Percentiles rank a stretch among this genome's conserved stretches.
phyloP scores from a whole-genome alignment of 92 coral and sea anemone species.

The Chrysogorgia sp. region DNA sequence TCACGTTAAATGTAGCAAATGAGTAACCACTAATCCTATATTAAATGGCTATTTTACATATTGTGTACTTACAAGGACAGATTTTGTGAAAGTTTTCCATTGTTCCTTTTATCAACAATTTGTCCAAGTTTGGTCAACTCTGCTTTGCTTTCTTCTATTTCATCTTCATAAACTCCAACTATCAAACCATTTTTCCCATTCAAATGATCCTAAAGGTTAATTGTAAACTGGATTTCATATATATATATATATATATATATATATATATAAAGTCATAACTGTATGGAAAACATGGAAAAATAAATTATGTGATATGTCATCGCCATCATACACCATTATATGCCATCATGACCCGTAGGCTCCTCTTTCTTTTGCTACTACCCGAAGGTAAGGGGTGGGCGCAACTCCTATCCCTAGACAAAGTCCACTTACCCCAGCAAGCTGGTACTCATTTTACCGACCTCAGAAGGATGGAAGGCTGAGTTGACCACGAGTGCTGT shows the following conservation, averaged over 20 bases:
- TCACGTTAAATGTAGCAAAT: neutral
- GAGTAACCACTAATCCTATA: neutral
- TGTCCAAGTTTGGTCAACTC: constrained; percentile 72
- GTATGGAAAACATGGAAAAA: no score
- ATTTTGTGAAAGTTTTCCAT: constrained; percentile 79
- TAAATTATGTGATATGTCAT: no score
- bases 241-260: neutral
- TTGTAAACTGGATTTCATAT: neutral
- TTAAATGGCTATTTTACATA: neutral
- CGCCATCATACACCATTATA: no score
- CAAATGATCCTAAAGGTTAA: neutral
- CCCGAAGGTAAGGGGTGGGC: no score
- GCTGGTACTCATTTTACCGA: no score
- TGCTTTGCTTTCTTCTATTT: constrained; percentile 1
- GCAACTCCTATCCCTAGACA: no score
- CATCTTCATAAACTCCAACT: constrained; percentile 42
- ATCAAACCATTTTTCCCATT: neutral
- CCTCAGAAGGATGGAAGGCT: no score
- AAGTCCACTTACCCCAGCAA: no score
- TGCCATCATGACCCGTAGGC: no score
- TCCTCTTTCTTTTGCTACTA: no score
- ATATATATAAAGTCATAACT: no score
- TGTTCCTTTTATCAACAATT: constrained; percentile 67
- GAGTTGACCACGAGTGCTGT: no score
- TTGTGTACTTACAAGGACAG: constrained; percentile 70